Evolutionary conservation across 2,888 invertebrate species (phyloP), one percentile per base, ranked within the genome.

Genomic region (Drosophila paucipuncta): DNA sequence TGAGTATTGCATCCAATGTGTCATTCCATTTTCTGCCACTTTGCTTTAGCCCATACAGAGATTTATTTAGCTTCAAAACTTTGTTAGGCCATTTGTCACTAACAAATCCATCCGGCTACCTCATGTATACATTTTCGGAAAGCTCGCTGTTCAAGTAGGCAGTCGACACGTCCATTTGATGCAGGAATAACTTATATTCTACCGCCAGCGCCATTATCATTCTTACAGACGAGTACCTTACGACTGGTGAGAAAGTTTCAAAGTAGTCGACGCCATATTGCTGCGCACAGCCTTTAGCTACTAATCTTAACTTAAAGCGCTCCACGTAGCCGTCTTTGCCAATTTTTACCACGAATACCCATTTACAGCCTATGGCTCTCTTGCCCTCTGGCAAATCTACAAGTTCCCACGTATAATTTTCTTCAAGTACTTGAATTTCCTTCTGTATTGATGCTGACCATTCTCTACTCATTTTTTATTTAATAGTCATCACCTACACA

Each of bases 91-190:
- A 31, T n/a, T 67, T n/a, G n/a, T 53, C 37, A 11, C 37, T 37
- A 5, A 37, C 25, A n/a, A 37, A 60, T 6, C 67, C 54, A 30
- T 60, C 22, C 9, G 47, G 60, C 13, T 60, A 54, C 31, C 47
- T 53, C 47, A 67, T 67, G n/a, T 47, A 67, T 13, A 67, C 61
- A 1, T 43, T 33, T 9, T 61, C 55, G 1, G 37, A 37, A 5
- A 67, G 55, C 9, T 61, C 61, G 25, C 60, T 67, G 31, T 61
- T 67, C 18, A 61, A 25, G 53, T 67, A 67, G 1, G 65, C 43
- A 11, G 43, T 28, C 7, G 43, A 63, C n/a, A 68, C 52, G 22
- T 62, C 57, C 62, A 62, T 53, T 16, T 62, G 52, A 52, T 62
- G 57, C 30, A 68, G 28, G 28, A 28, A 35, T n/a, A 61, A 28